Evolutionary conservation across 2,888 invertebrate species (phyloP).

Genomic region (Synergus japonicus): DNA sequence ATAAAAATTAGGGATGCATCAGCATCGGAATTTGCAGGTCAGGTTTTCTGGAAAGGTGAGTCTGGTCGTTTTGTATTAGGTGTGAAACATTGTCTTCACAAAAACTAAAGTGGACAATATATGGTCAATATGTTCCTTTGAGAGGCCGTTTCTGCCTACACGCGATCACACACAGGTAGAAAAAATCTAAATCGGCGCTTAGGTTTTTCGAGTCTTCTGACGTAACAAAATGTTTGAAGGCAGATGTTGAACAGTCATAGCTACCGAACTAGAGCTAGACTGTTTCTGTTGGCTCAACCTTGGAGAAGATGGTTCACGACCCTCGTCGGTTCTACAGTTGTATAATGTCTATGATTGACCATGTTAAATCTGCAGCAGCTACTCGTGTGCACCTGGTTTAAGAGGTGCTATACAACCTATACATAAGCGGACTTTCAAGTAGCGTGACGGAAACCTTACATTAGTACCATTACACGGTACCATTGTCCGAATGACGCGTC

Average conservation of each 20-base stretch:
- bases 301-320: conserved; percentile 42
- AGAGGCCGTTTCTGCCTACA: neutral
- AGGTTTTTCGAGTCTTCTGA: conserved; percentile 20
- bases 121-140: conserved; percentile 3
- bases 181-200: conserved; percentile 15
- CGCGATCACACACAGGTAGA: conserved; percentile 17
- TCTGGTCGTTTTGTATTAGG: neutral
- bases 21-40: neutral
- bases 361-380: conserved; percentile 51
- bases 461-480: conserved; percentile 5
- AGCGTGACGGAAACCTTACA: conserved; percentile 23
- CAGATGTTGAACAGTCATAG: conserved; percentile 25
- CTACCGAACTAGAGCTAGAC: conserved; percentile 32
- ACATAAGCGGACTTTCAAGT: neutral
- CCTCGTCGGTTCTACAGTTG: conserved; percentile 42
- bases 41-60: neutral
- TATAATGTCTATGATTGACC: conserved; percentile 58
- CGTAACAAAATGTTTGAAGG: conserved; percentile 26
- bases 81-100: conserved; percentile 17
- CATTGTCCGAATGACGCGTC: conserved; percentile 3
- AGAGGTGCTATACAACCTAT: neutral
- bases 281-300: conserved; percentile 44
- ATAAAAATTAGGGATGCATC: neutral
- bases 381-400: conserved; percentile 36
- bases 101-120: neutral